Evolutionary conservation across 2,888 invertebrate species (phyloP), one percentile per base, ranked within the genome.

Genomic region (Eulithis testata): DNA sequence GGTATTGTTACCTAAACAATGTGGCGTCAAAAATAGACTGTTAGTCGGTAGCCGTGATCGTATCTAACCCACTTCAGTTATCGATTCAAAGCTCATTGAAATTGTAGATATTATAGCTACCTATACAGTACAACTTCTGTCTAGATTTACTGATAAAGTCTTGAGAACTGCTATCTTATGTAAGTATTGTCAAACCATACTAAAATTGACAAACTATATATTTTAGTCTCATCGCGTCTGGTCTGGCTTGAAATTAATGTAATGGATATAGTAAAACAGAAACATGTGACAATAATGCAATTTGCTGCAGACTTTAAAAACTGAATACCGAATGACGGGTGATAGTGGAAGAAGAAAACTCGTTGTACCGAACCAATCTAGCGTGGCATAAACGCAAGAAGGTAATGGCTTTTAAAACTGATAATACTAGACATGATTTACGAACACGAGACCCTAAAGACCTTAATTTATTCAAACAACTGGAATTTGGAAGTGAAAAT

Each of bases 1-100:
- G 58, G 45, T 56, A 65, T 70, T 70, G 70, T 68, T 68, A 68
- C 62, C 66, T 58, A 62, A 68, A 70, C 72, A 70, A 72, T 65
- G 62, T 57, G 50, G 47, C 55, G 72, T 59, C 66, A 70, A 66
- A 69, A 69, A 65, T 67, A 71, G 44, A 60, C 14, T 56, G 58
- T 53, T 49, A 60, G 62, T 56, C 70, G 65, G 72, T 70, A 70
- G 70, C 67, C 43, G 11, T 60, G 60, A 70, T 70, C 65, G 59
- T 50, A 45, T 64, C 63, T 60, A 36, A 44, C 37, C 65, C 68
- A 70, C 70, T 72, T 60, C 54, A 69, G 67, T 68, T 70, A 70
- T 68, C 64, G 68, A 52, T 61, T 56, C 52, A 57, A 57, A 43
- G 59, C 60, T 63, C 63, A 71, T 66, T 71, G 61, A 71, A 70